Conservation (phyloP, 2,797 vertebrate species). For the Falco novaeseelandiae region DNA sequence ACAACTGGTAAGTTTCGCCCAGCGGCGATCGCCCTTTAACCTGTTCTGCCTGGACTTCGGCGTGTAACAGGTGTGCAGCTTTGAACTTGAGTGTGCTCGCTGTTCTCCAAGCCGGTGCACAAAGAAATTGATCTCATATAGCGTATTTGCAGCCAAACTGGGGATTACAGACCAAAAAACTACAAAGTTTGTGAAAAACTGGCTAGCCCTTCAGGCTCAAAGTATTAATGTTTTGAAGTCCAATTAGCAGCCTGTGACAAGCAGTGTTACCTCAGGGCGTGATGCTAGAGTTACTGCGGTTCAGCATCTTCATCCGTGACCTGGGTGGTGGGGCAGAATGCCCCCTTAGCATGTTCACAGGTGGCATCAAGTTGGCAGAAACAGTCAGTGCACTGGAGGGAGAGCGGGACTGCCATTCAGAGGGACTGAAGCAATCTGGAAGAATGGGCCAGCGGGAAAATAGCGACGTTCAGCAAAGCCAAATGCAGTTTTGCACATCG, state of each 20-base stretch:
- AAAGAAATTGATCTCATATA: fast-evolving
- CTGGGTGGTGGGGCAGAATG: background rate
- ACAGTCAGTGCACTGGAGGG: background rate
- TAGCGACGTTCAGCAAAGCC: fast-evolving
- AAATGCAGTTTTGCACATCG: background rate
- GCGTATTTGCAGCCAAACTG: background rate
- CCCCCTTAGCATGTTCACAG: fast-evolving
- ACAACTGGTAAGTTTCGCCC: background rate
- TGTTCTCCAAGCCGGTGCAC: background rate
- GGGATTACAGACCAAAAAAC: background rate
- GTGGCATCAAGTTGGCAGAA: background rate
- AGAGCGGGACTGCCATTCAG: background rate
- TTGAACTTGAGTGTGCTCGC: background rate
- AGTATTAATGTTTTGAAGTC: background rate
- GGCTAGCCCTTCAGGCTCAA: background rate
- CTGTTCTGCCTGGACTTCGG: background rate
- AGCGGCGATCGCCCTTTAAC: background rate
- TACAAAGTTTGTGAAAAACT: background rate
- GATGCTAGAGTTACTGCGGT: background rate
- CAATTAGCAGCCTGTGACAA: background rate
- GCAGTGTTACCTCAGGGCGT: background rate
- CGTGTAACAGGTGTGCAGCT: background rate
- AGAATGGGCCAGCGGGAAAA: background rate
- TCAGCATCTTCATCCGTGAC: background rate
- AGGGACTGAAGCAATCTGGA: background rate